Base-by-base conservation (phyloP, 2,113 vertebrate genomes). In the Platysteira castanea region DNA sequence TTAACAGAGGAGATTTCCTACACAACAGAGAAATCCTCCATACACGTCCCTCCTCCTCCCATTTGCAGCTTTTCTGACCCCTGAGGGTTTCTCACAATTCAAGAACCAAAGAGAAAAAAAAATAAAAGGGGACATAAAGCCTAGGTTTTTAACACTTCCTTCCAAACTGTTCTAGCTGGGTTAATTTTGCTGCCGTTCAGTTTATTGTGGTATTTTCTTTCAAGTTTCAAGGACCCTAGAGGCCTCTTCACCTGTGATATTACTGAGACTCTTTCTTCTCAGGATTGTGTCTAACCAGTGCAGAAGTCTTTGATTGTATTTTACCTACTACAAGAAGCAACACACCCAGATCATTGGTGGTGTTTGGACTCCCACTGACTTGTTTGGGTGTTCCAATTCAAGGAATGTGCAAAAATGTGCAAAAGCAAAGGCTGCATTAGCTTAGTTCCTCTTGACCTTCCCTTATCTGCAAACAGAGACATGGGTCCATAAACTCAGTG, bases 391-490 rank as follows among this genome's bases (percentile, higher is more conserved):
- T 78, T 57, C 89, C 80, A 79, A 46, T 59, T 88, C 44, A 83
- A 91, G 93, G 84, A 92, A 44, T 44, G 42, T 44, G 42, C 42
- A 44, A 44, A 95, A 90, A 82, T 46, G 73, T 78, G 49, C 86
- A 87, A 87, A 67, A 90, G 85, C 73, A n/a, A 76, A 84, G 71
- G 15, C 92, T 87, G 71, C 24, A 68, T 81, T 61, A 77, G 77
- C 70, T 80, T 84, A 89, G 91, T 49, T 97, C 61, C 63, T 96
- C 85, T 85, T 95, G 94, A 95, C 95, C 73, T 96, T 93, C 96
- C 63, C 63, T 97, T 93, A 91, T 97, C 88, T 83, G 88, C 44
- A 84, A 89, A 35, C 69, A 78, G 87, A 96, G 86, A 94, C 95
- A 82, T 35, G 53, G 96, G 88, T 90, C 83, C 87, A 82, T 92